These are phyloP conservation scores for Meriones unguiculatus DNA, from an alignment of 2,113 vertebrate species.

Conservation along the genomic window DNA sequence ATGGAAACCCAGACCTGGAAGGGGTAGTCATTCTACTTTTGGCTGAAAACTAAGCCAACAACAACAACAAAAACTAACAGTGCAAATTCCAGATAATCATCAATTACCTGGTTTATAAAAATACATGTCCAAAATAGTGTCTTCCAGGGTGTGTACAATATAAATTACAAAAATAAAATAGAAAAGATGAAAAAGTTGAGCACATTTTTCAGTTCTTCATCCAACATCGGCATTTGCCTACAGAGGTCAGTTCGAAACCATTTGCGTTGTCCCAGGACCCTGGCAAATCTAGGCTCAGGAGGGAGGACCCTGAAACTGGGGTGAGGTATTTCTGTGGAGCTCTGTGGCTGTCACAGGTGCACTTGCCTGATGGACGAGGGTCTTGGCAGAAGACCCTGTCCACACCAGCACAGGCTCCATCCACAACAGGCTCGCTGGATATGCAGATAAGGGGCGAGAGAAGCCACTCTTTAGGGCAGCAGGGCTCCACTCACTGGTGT, in stretches of 20 bases:
- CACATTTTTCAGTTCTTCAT: constrained; percentile 63
- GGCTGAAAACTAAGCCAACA: constrained; percentile 36
- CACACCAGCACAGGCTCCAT: neutral
- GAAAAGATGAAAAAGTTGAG: constrained; percentile 72
- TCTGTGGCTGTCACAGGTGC: neutral
- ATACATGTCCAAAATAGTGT: constrained; percentile 79
- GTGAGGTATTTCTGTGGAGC: constrained; percentile 24
- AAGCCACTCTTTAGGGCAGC: neutral
- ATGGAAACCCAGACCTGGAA: constrained; percentile 22
- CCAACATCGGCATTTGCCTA: constrained; percentile 18
- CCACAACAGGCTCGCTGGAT: neutral
- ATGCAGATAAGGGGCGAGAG: neutral
- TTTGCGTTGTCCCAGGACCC: neutral
- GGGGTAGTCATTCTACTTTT: constrained; percentile 6
- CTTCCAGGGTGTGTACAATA: constrained; percentile 73
- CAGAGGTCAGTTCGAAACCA: neutral
- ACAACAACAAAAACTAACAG: constrained; percentile 52
- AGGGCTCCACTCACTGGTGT: neutral
- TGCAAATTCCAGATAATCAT: constrained; percentile 66
- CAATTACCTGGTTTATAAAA: constrained; percentile 75
- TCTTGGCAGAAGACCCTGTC: neutral
- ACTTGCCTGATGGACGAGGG: neutral
- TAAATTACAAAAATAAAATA: constrained; percentile 81
- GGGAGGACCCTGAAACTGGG: neutral
- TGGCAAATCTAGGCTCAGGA: neutral